Base-by-base conservation (phyloP, 2,797 vertebrate species). In the Myotis daubentonii region DNA sequence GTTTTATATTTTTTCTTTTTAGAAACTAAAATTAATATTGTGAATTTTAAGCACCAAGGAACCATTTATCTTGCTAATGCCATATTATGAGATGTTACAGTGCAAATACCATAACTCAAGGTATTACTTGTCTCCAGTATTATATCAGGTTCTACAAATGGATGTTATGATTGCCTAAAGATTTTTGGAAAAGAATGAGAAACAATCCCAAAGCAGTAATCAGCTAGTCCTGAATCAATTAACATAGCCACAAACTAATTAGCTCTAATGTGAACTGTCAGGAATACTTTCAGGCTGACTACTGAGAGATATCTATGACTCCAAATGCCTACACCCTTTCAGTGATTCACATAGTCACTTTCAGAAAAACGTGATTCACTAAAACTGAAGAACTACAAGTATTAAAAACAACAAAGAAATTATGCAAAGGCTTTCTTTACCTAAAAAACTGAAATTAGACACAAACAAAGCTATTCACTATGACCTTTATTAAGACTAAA, bases 211-310 rank as follows among this genome's bases (percentile, higher is more conserved):
- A 87, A 92, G 81, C 87, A 94, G 65, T 20, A 85, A 79, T 72
- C 38, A 75, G 16, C 23, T 30, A 74, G n/a, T 71, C 53, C 9
- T 95, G 47, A 17, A 83, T 83, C 68, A 94, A 62, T 95, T 89
- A 95, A 87, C 44, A 89, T 10, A 82, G 38, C 33, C 74, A 76
- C 51, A 87, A 85, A 86, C 82, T 90, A 89, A 93, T 93, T 93
- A 92, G 70, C 38, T 49, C 2, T 81, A 92, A 65, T 92, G 74
- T 79, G 68, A 93, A 92, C 41, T 70, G 44, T 92, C 87, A 92
- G 62, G 20, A 79, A 70, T 79, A 75, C 51, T 90, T 90, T 87
- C 33, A 75, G 33, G n/a, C 38, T 93, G 84, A 87, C 78, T 83
- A 72, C 44, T 71, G 71, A 95, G 66, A 90, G 44, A 84, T 13